Evolutionary conservation across 2,888 invertebrate genomes (phyloP), one percentile per base, ranked within the genome.

Genomic region (Lathronympha strigana): DNA sequence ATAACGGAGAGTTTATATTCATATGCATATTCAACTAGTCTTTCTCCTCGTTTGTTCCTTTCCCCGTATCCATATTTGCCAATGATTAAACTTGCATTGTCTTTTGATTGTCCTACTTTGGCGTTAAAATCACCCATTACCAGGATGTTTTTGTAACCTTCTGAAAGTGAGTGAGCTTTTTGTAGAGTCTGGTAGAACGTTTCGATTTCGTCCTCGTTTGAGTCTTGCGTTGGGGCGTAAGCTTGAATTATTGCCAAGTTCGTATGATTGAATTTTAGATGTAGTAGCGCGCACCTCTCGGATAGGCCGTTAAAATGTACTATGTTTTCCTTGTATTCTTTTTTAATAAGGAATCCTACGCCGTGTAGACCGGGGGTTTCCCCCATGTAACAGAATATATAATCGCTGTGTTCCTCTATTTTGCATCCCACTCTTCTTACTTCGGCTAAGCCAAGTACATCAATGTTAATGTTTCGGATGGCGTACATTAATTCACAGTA

Each of bases 1-100:
- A 64, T 19, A 19, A 51, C 51, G 1, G 58, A 9, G 5, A 63
- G 15, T 11, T 40, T 57, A 11, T 63, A 4, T 57, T 57, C 57
- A 19, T 25, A 36, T 1, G 63, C 55, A n/a, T 36, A 63, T 2
- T 50, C 5, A n/a, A 63, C 17, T 1, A 63, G 28, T 1, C 40
- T n/a, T 15, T 55, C 19, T 1, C 50, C 63, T 57, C 50, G 49
- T 15, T 57, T 9, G 15, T 63, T 63, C 5, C 63, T 49, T 19
- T 2, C 15, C 1, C 57, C 57, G 19, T 50, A 40, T 3, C 57
- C 38, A 28, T 57, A 11, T 2, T 25, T 1, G 6, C 47, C 33
- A 23, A 53, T 40, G 17, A 63, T 55, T 23, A 49, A 28, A 0
- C 55, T 15, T 36, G 55, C 63, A 2, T 49, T 36, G 4, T 11